Evolutionary conservation across 2,888 invertebrate genomes (phyloP).

Genomic region (Automeris io): DNA sequence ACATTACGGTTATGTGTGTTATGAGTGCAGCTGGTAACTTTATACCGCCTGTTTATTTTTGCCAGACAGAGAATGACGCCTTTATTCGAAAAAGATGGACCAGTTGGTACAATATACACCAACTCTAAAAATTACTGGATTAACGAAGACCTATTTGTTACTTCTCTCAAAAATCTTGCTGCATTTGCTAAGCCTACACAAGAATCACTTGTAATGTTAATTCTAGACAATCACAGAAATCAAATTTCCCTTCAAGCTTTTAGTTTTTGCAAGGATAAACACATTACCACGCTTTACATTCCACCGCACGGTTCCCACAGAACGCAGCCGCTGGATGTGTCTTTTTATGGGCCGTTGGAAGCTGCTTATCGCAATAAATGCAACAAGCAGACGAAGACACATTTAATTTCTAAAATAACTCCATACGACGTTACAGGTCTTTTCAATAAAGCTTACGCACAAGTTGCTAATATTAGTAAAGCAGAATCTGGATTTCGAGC

Average conservation of each 20-base stretch:
- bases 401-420: conserved; percentile 20
- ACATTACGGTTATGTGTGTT: conserved; percentile 47
- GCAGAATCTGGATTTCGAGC: conserved; percentile 3
- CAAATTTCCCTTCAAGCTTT: conserved; percentile 15
- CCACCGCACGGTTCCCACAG: conserved; percentile 15
- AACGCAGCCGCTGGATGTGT: conserved; percentile 13
- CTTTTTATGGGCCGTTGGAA: conserved; percentile 10
- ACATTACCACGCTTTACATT: conserved; percentile 12
- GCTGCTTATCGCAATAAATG: conserved; percentile 21
- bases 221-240: conserved; percentile 21
- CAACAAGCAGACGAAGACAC: conserved; percentile 18
- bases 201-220: conserved; percentile 22
- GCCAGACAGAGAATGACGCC: conserved; percentile 46
- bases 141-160: too few relatives aligned
- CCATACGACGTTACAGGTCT: conserved; percentile 19
- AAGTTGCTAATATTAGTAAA: conserved; percentile 5
- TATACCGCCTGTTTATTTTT: conserved; percentile 61
- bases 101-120: conserved; percentile 34
- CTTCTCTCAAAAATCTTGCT: too few relatives aligned
- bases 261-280: conserved; percentile 11
- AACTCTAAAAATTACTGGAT: conserved; percentile 29
- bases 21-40: conserved; percentile 43
- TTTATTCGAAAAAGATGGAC: conserved; percentile 42
- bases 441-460: conserved; percentile 20
- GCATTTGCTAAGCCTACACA: conserved; percentile 19